Percentiles rank a stretch among this genome's conserved stretches.
phyloP scores from a whole-genome alignment of 2,113 vertebrate species.

The Speoplatyrhinus poulsoni region DNA sequence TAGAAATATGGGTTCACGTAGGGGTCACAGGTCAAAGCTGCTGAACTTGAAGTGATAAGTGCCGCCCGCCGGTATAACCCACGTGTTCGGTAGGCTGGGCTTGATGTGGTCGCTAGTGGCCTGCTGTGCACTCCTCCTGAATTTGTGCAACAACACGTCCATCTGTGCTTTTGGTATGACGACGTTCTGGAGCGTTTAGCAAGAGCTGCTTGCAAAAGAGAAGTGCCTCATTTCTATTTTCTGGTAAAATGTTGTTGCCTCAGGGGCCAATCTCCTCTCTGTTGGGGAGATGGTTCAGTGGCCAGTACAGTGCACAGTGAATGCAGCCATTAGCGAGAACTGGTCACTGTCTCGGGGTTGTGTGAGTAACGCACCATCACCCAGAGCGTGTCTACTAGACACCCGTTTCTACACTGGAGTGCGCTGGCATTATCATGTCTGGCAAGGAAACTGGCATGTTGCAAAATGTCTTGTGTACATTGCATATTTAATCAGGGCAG shows the following conservation, averaged over 20 bases:
- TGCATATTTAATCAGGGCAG: constrained; percentile 43
- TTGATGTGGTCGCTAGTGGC: neutral
- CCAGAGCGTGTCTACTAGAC: neutral
- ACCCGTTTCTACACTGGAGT: neutral
- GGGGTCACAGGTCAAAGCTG: no score
- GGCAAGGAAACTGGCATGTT: constrained; percentile 20
- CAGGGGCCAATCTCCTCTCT: neutral
- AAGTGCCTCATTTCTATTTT: neutral
- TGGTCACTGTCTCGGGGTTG: neutral
- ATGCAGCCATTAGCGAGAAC: neutral
- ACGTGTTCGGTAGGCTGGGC: neutral
- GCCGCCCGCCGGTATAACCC: no score
- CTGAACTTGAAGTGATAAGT: no score
- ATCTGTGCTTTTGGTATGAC: constrained; percentile 2
- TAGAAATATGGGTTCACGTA: no score
- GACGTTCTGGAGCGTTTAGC: neutral
- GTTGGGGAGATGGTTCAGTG: neutral
- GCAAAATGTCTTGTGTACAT: constrained; percentile 9
- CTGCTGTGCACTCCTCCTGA: no score
- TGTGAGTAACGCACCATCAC: neutral
- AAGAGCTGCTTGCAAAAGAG: constrained; percentile 8
- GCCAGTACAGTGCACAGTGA: neutral
- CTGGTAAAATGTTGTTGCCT: constrained; percentile 1
- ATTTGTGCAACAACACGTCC: constrained; percentile 1
- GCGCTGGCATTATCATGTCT: neutral